Conservation (phyloP, 37 sponge, comb jelly and placozoan genomes). For the Amphimedon queenslandica region DNA sequence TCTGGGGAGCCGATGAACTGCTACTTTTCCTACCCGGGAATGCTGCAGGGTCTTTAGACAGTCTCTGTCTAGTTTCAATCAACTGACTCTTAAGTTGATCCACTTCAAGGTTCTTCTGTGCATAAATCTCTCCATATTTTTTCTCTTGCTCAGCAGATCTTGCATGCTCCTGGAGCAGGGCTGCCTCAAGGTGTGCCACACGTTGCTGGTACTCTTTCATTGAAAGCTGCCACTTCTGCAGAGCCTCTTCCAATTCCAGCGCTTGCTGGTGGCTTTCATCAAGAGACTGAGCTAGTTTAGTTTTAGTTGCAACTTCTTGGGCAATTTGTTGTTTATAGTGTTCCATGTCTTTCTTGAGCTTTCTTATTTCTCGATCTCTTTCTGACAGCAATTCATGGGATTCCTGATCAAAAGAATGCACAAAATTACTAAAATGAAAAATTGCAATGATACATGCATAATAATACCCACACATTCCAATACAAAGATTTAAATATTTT, state of each 20-base stretch:
- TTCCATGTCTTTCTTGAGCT: conserved; percentile 36
- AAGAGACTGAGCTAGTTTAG: conserved; percentile 58
- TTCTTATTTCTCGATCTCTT: conserved; percentile 42
- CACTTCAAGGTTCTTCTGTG: conserved; percentile 40
- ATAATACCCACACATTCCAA: too few species aligned
- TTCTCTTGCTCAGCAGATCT: conserved; percentile 16
- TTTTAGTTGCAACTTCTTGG: conserved; percentile 70
- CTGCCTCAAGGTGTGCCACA: conserved; percentile 17
- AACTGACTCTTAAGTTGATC: conserved; percentile 46
- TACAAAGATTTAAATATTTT: too few species aligned
- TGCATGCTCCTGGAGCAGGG: conserved; percentile 23
- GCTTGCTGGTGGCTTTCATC: conserved; percentile 59
- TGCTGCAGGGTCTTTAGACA: background rate
- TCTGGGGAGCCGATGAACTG: background rate
- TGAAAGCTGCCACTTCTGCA: conserved; percentile 69
- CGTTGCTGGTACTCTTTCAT: conserved; percentile 33
- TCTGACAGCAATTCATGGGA: conserved; percentile 38
- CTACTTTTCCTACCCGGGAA: too few species aligned
- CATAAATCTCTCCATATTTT: background rate
- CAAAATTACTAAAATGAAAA: background rate
- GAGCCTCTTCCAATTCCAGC: conserved; percentile 40
- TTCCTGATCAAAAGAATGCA: conserved; percentile 40
- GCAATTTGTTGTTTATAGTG: conserved; percentile 53
- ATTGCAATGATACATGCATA: background rate
- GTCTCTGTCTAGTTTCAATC: conserved; percentile 10